Percentiles rank a stretch among this genome's conserved stretches.
phyloP scores from a whole-genome alignment of 2,888 invertebrate genomes.

The Adela reaumurella region DNA sequence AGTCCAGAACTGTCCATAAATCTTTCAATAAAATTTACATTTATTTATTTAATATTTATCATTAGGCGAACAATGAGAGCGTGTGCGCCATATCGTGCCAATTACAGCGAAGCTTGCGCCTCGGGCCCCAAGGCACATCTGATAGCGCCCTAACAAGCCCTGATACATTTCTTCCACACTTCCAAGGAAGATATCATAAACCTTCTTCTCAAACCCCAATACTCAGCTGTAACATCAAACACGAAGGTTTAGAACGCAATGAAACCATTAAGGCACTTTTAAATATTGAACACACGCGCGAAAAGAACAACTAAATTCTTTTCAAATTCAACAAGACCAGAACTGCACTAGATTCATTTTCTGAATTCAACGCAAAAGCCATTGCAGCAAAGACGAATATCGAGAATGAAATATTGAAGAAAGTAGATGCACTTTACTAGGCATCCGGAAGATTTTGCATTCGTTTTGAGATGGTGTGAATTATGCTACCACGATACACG shows the following conservation, averaged over 20 bases:
- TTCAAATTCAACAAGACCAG: neutral
- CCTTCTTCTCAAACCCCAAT: no score
- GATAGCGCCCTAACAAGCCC: constrained; percentile 48
- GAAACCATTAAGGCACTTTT: no score
- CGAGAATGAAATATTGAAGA: neutral
- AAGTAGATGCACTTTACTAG: neutral
- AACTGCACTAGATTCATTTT: neutral
- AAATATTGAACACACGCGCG: neutral
- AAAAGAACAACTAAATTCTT: neutral
- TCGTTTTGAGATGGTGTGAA: neutral
- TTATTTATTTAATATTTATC: neutral
- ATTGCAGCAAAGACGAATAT: neutral
- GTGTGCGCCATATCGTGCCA: constrained; percentile 25
- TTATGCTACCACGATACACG: neutral
- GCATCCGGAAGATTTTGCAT: neutral
- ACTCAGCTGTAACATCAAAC: no score
- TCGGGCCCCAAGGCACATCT: constrained; percentile 22
- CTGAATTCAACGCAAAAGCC: neutral
- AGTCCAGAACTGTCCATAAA: no score
- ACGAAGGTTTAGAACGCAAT: no score
- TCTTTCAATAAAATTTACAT: neutral
- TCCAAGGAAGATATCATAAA: no score
- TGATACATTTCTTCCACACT: neutral
- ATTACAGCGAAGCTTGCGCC: constrained; percentile 33
- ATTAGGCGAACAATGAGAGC: neutral